Evolutionary conservation across 1,140 invertebrate species (phyloP).

Genomic region (Lamellibrachia luymesi): DNA sequence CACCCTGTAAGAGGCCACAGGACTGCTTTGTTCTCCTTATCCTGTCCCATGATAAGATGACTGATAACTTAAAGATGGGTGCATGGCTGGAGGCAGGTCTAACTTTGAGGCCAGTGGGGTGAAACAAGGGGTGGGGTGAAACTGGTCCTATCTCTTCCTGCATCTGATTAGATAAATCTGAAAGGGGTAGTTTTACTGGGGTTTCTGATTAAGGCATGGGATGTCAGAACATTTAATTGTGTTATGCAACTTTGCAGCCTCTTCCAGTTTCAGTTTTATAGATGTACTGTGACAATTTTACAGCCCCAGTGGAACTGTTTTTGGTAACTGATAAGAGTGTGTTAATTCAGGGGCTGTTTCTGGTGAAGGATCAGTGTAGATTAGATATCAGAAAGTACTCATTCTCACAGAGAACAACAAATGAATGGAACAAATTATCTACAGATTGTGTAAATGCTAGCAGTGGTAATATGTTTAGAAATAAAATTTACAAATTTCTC

Average conservation of each 20-base stretch:
- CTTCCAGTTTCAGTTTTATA: background rate
- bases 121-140: background rate
- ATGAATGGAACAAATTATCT: too few species aligned
- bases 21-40: background rate
- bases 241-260: background rate
- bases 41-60: background rate
- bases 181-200: background rate
- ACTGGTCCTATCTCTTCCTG: background rate
- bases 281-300: background rate
- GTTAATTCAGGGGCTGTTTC: background rate
- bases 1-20: background rate
- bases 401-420: too few species aligned
- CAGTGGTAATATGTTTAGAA: too few species aligned
- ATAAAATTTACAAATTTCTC: too few species aligned
- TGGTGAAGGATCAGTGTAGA: background rate
- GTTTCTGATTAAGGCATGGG: background rate
- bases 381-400: too few species aligned
- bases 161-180: conserved; percentile 1
- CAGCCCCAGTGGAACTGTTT: background rate
- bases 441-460: too few species aligned
- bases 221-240: background rate
- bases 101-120: background rate
- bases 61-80: background rate
- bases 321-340: background rate
- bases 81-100: background rate